Evolutionary conservation across 2,888 invertebrate genomes (phyloP).

Genomic region (Drosophila neotestacea): DNA sequence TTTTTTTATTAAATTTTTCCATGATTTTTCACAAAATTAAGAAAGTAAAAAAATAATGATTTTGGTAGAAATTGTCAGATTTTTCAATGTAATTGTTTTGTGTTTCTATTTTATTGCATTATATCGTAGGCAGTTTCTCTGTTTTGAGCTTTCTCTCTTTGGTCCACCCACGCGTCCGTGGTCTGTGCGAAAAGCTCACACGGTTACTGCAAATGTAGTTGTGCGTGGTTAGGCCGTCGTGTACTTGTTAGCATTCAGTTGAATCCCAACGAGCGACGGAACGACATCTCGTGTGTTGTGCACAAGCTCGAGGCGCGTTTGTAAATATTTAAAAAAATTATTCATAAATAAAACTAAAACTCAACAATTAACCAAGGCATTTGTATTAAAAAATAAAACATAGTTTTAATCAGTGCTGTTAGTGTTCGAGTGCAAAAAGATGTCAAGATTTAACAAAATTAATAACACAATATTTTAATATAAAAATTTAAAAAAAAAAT

Average conservation of each 20-base stretch:
- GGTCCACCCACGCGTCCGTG: constrained; percentile 51
- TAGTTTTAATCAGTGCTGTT: constrained; percentile 18
- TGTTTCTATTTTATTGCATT: constrained; percentile 23
- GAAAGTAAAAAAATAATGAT: too few relatives aligned
- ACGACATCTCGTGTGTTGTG: constrained; percentile 72
- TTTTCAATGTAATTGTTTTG: too few relatives aligned
- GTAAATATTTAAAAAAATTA: constrained; percentile 78
- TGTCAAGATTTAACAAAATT: constrained; percentile 25
- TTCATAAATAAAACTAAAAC: constrained; percentile 63
- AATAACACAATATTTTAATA: constrained; percentile 31
- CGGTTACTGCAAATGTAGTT: constrained; percentile 53
- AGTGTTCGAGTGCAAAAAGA: constrained; percentile 46
- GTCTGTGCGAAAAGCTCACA: constrained; percentile 60
- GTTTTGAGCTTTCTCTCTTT: constrained; percentile 59
- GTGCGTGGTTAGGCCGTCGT: constrained; percentile 58
- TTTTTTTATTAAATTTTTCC: too few relatives aligned
- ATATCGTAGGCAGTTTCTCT: constrained; percentile 24
- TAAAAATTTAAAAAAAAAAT: constrained; percentile 39
- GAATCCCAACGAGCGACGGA: constrained; percentile 74
- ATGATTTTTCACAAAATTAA: too few relatives aligned
- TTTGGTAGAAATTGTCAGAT: too few relatives aligned
- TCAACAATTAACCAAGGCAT: constrained; percentile 38
- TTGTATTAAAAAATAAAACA: constrained; percentile 23
- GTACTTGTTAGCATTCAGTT: constrained; percentile 78
- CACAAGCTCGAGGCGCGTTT: constrained; percentile 65